phyloP scores from a whole-genome alignment of 2,797 vertebrate species.

The Pristis pectinata region DNA sequence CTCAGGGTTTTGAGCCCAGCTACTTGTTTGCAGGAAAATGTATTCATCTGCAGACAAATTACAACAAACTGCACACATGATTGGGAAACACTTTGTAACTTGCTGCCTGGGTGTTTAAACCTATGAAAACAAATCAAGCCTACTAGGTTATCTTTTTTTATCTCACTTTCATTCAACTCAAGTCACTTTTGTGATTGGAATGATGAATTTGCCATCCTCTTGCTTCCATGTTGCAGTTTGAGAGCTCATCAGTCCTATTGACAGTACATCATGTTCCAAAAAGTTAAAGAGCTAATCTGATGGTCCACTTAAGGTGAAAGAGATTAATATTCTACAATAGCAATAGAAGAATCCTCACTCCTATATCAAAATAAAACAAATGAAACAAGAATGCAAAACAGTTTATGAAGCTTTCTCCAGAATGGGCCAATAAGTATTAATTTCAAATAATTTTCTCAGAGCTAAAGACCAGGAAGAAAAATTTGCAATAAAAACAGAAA shows the following conservation, averaged over 20 bases:
- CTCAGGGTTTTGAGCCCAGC: not conserved
- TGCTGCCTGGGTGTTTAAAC: not conserved
- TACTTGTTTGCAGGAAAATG: not conserved
- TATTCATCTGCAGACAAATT: not conserved
- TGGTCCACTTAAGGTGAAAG: not conserved
- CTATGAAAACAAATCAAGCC: conserved; percentile 22
- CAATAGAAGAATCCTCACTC: not conserved
- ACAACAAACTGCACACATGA: not conserved
- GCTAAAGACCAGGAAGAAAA: not conserved
- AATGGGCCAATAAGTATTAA: not conserved
- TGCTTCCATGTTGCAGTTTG: not conserved
- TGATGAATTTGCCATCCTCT: conserved; percentile 13
- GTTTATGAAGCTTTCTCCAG: not conserved
- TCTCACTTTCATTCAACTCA: not conserved
- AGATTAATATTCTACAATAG: not conserved
- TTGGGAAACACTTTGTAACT: conserved; percentile 11
- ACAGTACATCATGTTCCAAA: conserved; percentile 8
- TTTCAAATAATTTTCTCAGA: not conserved
- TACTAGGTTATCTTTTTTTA: not conserved
- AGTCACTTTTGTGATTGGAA: not conserved
- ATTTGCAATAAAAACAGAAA: not conserved
- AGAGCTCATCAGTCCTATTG: not conserved
- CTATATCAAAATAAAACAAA: not conserved
- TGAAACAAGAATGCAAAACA: not conserved
- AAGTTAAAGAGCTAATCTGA: not conserved